phyloP scores from a whole-genome alignment of 2,888 invertebrate species.

The Fragum whitleyi region DNA sequence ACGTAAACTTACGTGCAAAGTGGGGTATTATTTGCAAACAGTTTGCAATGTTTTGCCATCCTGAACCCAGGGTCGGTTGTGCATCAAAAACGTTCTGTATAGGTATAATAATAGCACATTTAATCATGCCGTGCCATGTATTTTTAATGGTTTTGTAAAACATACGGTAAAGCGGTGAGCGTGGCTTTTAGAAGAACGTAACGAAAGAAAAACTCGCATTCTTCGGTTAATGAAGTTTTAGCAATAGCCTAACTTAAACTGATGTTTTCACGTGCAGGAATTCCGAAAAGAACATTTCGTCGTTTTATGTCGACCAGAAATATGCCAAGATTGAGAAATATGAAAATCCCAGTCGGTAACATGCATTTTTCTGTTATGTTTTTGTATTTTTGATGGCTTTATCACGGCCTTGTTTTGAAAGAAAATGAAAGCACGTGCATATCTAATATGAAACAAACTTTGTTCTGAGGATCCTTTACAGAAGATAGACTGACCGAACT shows the following conservation, averaged over 20 bases:
- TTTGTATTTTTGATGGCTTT: conserved; percentile 63
- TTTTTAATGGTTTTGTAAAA: conserved; percentile 16
- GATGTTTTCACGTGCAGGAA: conserved; percentile 63
- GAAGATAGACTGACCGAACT: too few relatives aligned
- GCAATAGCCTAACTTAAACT: conserved; percentile 59
- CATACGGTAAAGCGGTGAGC: conserved; percentile 19
- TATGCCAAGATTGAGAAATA: conserved; percentile 65
- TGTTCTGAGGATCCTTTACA: conserved; percentile 4
- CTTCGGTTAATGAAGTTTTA: conserved; percentile 64
- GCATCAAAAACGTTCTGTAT: too few relatives aligned
- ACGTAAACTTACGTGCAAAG: too few relatives aligned
- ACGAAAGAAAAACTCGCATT: conserved; percentile 39
- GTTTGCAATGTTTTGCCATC: too few relatives aligned
- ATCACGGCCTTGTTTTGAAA: conserved; percentile 62
- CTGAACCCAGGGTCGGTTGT: too few relatives aligned
- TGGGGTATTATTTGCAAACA: too few relatives aligned
- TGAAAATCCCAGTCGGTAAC: conserved; percentile 61
- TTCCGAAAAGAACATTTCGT: conserved; percentile 62
- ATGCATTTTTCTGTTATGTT: conserved; percentile 62
- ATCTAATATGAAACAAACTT: conserved; percentile 24
- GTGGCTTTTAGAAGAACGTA: conserved; percentile 21
- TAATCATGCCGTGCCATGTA: background rate
- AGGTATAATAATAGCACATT: too few relatives aligned
- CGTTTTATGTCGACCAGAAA: conserved; percentile 64
- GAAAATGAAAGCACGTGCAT: conserved; percentile 48